Conservation (phyloP, 2,113 vertebrate genomes). For the Chascanopsetta lugubris region DNA sequence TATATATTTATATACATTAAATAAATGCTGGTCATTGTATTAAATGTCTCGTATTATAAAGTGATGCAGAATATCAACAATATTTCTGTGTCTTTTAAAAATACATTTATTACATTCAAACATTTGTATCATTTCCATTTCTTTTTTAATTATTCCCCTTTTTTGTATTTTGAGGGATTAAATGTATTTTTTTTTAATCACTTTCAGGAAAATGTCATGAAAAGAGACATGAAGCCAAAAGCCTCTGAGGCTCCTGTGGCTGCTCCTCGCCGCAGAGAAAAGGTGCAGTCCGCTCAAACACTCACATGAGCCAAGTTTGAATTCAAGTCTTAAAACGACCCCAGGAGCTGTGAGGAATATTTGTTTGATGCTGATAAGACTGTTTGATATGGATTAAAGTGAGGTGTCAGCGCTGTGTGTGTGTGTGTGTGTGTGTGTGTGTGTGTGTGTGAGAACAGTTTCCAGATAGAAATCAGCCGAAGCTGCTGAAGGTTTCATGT, state of each 20-base stretch:
- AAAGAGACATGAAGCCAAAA: conserved; percentile 21
- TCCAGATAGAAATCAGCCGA: neutral
- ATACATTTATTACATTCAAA: too few species aligned
- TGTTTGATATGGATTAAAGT: neutral
- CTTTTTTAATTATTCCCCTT: too few species aligned
- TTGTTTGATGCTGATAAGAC: neutral
- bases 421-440: too few species aligned
- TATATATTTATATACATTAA: neutral
- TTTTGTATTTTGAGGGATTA: too few species aligned
- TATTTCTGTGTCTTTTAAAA: too few species aligned
- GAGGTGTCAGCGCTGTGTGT: neutral
- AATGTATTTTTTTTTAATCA: neutral
- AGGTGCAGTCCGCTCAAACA: conserved; percentile 35
- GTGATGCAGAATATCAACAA: too few species aligned
- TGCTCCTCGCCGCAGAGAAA: conserved; percentile 47
- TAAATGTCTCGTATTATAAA: too few species aligned
- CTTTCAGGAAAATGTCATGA: conserved; percentile 30
- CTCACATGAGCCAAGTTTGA: neutral
- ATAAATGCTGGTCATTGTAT: too few species aligned
- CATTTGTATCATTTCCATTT: too few species aligned
- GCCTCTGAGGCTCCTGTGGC: conserved; percentile 12
- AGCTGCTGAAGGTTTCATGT: conserved; percentile 6
- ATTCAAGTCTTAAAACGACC: neutral
- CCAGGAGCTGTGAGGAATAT: neutral
- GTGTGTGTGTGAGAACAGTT: conserved; percentile 5